Percentiles rank a stretch among this genome's conserved stretches.
Conservation (phyloP, 2,797 vertebrate species). For the Propithecus perrieri region DNA sequence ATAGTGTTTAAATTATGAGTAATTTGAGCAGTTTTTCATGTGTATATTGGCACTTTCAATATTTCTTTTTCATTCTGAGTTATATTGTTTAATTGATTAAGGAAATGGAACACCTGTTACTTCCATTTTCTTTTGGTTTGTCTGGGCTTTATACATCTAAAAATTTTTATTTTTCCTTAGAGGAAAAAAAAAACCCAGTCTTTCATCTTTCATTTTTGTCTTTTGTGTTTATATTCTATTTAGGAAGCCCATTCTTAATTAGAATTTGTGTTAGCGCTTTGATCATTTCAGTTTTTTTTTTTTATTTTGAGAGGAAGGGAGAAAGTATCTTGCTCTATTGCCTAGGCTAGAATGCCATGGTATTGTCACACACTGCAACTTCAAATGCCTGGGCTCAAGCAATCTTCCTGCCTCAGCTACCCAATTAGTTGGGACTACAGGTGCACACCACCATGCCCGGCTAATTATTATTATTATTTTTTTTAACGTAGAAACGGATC, state of each 20-base stretch:
- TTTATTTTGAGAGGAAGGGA: background rate
- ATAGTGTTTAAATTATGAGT: slow-evolving; percentile 8
- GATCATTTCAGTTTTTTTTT: no score
- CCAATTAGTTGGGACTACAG: background rate
- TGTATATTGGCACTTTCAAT: background rate
- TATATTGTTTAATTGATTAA: slow-evolving; percentile 1
- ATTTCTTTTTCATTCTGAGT: background rate
- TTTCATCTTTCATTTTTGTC: background rate
- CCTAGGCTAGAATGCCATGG: background rate
- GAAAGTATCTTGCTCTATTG: background rate
- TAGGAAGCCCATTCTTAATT: background rate
- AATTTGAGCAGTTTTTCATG: background rate
- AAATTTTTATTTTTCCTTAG: background rate
- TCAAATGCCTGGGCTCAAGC: background rate
- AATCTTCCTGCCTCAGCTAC: background rate
- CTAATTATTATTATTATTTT: background rate
- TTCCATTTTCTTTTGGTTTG: background rate
- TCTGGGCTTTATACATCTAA: background rate
- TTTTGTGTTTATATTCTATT: background rate
- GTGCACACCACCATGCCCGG: background rate
- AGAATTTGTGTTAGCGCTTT: no score
- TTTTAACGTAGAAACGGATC: background rate
- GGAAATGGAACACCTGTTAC: background rate
- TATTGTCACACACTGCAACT: no score
- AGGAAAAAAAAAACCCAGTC: background rate